A percentile compares a stretch with the other conserved stretches of the same genome.
Evolutionary conservation across 2,888 invertebrate genomes (phyloP).

Genomic region (Brachyptera putata): DNA sequence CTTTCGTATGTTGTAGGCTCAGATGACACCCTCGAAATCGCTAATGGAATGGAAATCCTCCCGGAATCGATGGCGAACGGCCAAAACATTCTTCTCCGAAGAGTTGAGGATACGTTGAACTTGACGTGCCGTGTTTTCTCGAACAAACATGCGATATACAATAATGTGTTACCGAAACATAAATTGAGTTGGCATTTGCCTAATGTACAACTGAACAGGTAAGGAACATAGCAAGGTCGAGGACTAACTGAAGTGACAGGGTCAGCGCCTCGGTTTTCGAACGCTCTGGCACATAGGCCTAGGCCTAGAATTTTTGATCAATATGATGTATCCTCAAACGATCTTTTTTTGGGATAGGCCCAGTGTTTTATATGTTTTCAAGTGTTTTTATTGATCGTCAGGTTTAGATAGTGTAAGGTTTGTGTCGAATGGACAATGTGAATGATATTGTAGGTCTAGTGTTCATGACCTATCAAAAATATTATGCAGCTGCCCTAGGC

Average conservation of each 20-base stretch:
- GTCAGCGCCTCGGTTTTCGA: neutral
- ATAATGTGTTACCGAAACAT: slow-evolving; percentile 5
- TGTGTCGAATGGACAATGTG: too few species aligned
- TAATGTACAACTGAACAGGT: slow-evolving; percentile 24
- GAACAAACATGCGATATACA: too few species aligned
- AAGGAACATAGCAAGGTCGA: too few species aligned
- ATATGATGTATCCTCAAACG: too few species aligned
- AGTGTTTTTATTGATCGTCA: too few species aligned
- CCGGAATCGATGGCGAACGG: slow-evolving; percentile 34
- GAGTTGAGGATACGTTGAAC: slow-evolving; percentile 39
- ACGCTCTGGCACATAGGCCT: neutral
- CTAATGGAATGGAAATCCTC: slow-evolving; percentile 34
- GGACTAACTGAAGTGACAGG: too few species aligned
- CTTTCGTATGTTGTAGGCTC: slow-evolving; percentile 29
- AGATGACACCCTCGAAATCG: slow-evolving; percentile 24
- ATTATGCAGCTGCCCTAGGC: too few species aligned
- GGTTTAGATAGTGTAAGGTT: too few species aligned
- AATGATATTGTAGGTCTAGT: too few species aligned
- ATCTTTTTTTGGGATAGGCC: too few species aligned
- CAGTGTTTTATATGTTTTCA: too few species aligned
- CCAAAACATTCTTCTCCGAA: slow-evolving; percentile 35
- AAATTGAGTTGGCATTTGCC: slow-evolving; percentile 22
- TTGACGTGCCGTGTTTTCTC: slow-evolving; percentile 36
- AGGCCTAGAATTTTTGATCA: neutral
- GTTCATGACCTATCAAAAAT: too few species aligned